Conservation (phyloP, 2,888 invertebrate species). For the Periphyllus acericola region DNA sequence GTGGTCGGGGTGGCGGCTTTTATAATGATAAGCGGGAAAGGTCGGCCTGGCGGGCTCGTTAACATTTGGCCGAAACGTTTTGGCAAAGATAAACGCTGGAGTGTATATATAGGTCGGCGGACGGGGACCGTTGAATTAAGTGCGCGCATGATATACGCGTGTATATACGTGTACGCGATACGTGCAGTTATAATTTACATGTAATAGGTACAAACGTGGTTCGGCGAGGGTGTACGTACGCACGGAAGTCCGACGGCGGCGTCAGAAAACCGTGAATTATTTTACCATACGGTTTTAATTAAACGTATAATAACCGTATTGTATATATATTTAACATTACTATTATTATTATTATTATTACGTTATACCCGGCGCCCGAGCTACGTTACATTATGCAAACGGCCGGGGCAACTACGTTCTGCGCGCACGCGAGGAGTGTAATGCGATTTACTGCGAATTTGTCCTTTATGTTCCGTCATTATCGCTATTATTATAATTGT, state of each 20-base stretch:
- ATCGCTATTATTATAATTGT: not conserved
- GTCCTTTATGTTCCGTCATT: not conserved
- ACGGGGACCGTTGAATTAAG: constrained; percentile 30
- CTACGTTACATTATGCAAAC: not conserved
- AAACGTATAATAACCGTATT: not conserved
- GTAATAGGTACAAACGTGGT: not conserved
- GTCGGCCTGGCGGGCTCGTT: constrained; percentile 52
- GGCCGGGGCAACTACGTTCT: not conserved
- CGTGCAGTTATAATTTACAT: not conserved
- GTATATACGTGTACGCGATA: not conserved
- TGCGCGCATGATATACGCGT: not conserved
- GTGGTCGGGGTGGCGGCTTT: not conserved
- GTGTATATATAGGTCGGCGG: constrained; percentile 28
- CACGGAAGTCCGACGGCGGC: not conserved
- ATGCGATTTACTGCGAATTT: not conserved
- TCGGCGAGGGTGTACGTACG: not conserved
- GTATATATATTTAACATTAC: not conserved
- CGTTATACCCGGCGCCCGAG: not conserved
- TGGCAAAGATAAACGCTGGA: constrained; percentile 53
- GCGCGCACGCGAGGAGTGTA: not conserved
- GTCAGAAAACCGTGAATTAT: constrained; percentile 17
- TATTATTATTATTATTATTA: too few species aligned
- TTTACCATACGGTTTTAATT: constrained; percentile 39
- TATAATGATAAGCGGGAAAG: constrained; percentile 40
- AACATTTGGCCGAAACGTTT: constrained; percentile 58